Percentiles rank a stretch among this genome's conserved stretches.
phyloP scores from a whole-genome alignment of 1,140 invertebrate species.

The Steinernema feltiae region DNA sequence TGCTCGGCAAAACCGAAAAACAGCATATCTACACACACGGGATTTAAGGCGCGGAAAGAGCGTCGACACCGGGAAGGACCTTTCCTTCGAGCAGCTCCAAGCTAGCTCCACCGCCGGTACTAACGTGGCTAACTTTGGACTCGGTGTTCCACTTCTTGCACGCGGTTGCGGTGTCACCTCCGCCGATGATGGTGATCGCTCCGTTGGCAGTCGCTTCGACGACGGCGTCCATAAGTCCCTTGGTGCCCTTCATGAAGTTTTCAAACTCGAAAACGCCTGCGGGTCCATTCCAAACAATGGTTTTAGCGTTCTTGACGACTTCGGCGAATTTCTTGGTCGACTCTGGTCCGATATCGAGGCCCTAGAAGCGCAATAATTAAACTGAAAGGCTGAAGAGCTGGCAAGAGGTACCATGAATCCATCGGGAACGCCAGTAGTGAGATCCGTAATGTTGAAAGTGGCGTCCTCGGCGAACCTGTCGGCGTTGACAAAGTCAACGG shows the following conservation, averaged over 20 bases:
- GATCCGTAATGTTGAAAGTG: constrained; percentile 74
- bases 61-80: constrained; percentile 51
- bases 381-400: too few relatives aligned
- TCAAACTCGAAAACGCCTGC: constrained; percentile 95
- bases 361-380: too few relatives aligned
- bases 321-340: constrained; percentile 70
- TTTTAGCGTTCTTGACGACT: constrained; percentile 78
- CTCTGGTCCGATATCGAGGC: constrained; percentile 86
- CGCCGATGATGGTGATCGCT: constrained; percentile 83
- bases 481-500: constrained; percentile 87
- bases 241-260: constrained; percentile 85
- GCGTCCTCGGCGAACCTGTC: constrained; percentile 88
- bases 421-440: constrained; percentile 42
- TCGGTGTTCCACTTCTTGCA: constrained; percentile 92
- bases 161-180: constrained; percentile 95
- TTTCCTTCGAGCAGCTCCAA: constrained; percentile 87
- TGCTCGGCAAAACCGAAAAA: too few relatives aligned
- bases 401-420: too few relatives aligned
- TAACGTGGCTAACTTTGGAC: constrained; percentile 93
- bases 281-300: constrained; percentile 96
- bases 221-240: constrained; percentile 87
- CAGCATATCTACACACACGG: too few relatives aligned
- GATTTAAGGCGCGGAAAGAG: too few relatives aligned
- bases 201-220: constrained; percentile 77
- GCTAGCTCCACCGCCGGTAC: constrained; percentile 94